A percentile compares a stretch with the other conserved stretches of the same genome.
phyloP scores from a whole-genome alignment of 92 coral and sea anemone species.

The Palythoa caribaeorum region DNA sequence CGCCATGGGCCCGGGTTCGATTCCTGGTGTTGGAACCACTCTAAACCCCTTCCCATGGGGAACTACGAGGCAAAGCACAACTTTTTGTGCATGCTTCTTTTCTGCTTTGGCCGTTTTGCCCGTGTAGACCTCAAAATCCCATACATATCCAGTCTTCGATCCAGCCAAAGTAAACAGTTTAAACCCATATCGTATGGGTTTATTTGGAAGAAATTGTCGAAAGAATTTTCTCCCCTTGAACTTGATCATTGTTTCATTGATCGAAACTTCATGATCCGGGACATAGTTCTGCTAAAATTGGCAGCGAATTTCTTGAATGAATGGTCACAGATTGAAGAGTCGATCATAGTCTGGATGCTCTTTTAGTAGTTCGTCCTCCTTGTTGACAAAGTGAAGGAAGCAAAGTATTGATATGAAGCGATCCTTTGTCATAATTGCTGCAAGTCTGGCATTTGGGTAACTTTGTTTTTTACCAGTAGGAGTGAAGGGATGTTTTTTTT shows the following conservation, averaged over 20 bases:
- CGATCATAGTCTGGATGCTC: slow-evolving; percentile 18
- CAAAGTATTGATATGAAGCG: slow-evolving; percentile 46
- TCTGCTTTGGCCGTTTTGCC: no score
- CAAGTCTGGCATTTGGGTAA: not conserved
- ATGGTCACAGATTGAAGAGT: slow-evolving; percentile 52
- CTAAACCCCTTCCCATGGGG: no score
- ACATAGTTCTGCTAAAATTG: not conserved
- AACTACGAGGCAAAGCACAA: no score
- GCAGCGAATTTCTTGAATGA: slow-evolving; percentile 25
- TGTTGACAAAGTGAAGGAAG: slow-evolving; percentile 51
- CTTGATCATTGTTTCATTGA: slow-evolving; percentile 24
- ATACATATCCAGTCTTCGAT: slow-evolving; percentile 43
- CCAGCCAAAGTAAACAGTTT: slow-evolving; percentile 51
- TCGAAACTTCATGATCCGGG: not conserved
- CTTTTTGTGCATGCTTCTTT: no score
- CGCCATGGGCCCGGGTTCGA: no score
- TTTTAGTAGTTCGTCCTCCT: not conserved
- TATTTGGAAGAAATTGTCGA: slow-evolving; percentile 47
- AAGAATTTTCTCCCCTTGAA: no score
- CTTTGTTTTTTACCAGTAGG: no score
- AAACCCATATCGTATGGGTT: slow-evolving; percentile 56
- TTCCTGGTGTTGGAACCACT: no score
- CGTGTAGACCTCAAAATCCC: no score
- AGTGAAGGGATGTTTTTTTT: no score
- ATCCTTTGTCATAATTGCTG: slow-evolving; percentile 31